These are phyloP conservation scores for Eptatretus atami DNA, from an alignment of 2,797 vertebrate genomes.

Conservation along the genomic window DNA sequence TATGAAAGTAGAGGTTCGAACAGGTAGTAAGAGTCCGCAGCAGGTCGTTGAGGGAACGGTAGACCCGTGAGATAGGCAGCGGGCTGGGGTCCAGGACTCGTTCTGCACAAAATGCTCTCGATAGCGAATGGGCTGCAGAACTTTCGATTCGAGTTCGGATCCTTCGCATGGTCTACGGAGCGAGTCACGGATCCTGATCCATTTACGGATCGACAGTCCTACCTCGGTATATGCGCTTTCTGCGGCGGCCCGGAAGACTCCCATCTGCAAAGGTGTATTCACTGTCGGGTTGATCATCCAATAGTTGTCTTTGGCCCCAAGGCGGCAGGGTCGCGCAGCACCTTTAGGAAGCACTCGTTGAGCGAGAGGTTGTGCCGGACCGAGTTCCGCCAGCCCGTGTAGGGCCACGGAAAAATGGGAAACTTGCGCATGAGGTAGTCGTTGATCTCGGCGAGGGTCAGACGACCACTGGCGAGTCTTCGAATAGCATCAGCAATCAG, in stretches of 20 bases:
- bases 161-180: no score
- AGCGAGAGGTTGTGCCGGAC: slow-evolving; percentile 71
- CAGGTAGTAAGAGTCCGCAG: no score
- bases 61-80: no score
- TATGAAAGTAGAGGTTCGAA: no score
- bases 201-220: no score
- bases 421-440: slow-evolving; percentile 92
- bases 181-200: no score
- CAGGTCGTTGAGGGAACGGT: no score
- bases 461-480: slow-evolving; percentile 51
- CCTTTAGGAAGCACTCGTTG: slow-evolving; percentile 71
- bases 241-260: slow-evolving; percentile 71
- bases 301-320: slow-evolving; percentile 95
- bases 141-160: slow-evolving; percentile 16
- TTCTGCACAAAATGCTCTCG: slow-evolving; percentile 66
- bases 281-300: slow-evolving; percentile 93
- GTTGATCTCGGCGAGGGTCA: slow-evolving; percentile 79
- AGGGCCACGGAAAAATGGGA: slow-evolving; percentile 66
- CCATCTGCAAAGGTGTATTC: slow-evolving; percentile 90
- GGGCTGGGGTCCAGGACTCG: slow-evolving; percentile 9
- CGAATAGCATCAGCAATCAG: slow-evolving; percentile 85
- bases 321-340: slow-evolving; percentile 66
- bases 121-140: slow-evolving; percentile 78
- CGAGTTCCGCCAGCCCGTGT: slow-evolving; percentile 90
- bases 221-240: slow-evolving; percentile 35